Conservation (phyloP, 1,140 invertebrate species). For the Patella vulgata region DNA sequence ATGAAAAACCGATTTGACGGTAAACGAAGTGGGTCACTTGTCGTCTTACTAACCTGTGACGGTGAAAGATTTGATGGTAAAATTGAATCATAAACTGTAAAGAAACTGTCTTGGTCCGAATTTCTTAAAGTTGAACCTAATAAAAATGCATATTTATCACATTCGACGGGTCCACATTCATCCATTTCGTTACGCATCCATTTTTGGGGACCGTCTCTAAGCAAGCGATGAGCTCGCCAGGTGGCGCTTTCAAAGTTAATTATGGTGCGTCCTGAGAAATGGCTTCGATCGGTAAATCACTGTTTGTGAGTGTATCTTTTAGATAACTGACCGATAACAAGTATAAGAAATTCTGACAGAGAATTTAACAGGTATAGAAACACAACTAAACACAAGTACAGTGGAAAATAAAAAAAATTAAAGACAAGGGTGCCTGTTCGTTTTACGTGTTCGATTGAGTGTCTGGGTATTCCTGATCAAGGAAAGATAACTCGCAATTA, state of each 20-base stretch:
- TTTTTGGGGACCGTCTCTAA: constrained; percentile 18
- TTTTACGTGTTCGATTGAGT: too few species aligned
- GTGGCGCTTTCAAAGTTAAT: neutral
- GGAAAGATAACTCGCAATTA: too few species aligned
- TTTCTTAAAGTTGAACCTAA: constrained; percentile 10
- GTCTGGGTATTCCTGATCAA: too few species aligned
- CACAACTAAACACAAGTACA: too few species aligned
- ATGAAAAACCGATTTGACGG: too few species aligned
- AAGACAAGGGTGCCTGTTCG: too few species aligned
- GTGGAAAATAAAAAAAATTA: too few species aligned
- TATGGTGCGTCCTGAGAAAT: neutral
- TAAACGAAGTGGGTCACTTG: too few species aligned
- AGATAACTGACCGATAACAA: too few species aligned
- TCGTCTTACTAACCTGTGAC: neutral
- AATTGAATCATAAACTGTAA: constrained; percentile 10
- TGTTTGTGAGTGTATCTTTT: neutral
- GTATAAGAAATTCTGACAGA: too few species aligned
- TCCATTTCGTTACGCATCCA: constrained; percentile 11
- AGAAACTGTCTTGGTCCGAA: constrained; percentile 8
- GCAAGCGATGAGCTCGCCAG: constrained; percentile 3
- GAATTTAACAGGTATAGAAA: too few species aligned
- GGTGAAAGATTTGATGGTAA: constrained; percentile 10
- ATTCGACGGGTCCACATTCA: constrained; percentile 3
- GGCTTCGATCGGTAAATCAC: neutral
- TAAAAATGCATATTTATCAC: constrained; percentile 21